A percentile compares a stretch with the other conserved stretches of the same genome.
Evolutionary conservation across 2,797 vertebrate genomes (phyloP).

Genomic region (Acomys russatus): DNA sequence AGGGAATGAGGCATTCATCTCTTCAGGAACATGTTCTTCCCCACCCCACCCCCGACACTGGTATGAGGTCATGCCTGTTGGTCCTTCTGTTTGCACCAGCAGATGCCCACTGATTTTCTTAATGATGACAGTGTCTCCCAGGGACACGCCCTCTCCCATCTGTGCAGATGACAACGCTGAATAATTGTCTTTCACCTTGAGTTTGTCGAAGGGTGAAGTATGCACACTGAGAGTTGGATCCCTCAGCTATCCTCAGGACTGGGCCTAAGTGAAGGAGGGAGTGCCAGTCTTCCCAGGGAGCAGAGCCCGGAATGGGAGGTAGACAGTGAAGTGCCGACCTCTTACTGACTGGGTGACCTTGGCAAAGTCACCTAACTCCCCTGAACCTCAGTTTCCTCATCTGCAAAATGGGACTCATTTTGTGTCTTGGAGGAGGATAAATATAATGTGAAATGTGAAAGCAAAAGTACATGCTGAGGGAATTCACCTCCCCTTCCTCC

Average conservation of each 20-base stretch:
- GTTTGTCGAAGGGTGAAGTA: background rate
- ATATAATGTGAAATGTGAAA: background rate
- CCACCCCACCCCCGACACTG: background rate
- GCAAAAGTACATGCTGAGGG: background rate
- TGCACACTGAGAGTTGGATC: background rate
- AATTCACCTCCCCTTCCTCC: no score
- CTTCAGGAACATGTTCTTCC: background rate
- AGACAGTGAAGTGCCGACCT: background rate
- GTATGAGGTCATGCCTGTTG: background rate
- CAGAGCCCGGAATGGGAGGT: background rate
- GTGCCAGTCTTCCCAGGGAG: accelerated
- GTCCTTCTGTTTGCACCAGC: background rate
- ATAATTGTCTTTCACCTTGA: background rate
- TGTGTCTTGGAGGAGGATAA: background rate
- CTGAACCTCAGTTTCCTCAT: slow-evolving; percentile 16
- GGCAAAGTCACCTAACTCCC: background rate
- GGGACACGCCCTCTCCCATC: slow-evolving; percentile 5
- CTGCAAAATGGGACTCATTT: background rate
- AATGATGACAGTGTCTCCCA: background rate
- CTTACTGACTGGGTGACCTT: background rate
- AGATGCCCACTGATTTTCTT: slow-evolving; percentile 19
- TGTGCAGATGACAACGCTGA: background rate
- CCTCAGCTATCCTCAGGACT: accelerated
- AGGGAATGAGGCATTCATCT: background rate
- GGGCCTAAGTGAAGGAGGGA: background rate